phyloP scores from a whole-genome alignment of 1,140 invertebrate species.

The Olivierus martensii region DNA sequence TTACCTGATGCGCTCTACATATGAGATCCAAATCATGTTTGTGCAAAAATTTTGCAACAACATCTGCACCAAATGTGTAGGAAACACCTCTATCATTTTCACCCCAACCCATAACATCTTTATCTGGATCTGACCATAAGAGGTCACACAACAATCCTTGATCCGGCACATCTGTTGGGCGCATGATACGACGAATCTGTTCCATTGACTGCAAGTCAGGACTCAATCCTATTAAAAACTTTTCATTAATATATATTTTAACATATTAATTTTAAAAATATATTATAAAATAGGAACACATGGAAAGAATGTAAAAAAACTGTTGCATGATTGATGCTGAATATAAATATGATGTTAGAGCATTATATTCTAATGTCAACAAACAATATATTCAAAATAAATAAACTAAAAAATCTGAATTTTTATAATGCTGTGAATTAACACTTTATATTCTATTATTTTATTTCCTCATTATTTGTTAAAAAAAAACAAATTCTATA shows the following conservation, averaged over 20 bases:
- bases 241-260: too few relatives aligned
- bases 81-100: conserved; percentile 94
- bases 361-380: too few relatives aligned
- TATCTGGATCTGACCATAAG: conserved; percentile 52
- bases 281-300: too few relatives aligned
- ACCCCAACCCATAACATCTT: conserved; percentile 76
- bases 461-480: too few relatives aligned
- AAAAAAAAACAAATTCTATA: too few relatives aligned
- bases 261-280: not conserved
- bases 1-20: conserved; percentile 87
- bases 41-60: conserved; percentile 86
- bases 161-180: conserved; percentile 51
- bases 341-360: too few relatives aligned
- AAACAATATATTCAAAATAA: too few relatives aligned
- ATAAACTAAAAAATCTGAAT: too few relatives aligned
- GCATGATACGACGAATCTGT: conserved; percentile 48
- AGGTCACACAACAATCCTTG: conserved; percentile 75
- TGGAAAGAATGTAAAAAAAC: too few relatives aligned
- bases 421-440: too few relatives aligned
- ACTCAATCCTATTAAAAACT: conserved; percentile 41
- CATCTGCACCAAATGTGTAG: conserved; percentile 88
- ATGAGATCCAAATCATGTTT: conserved; percentile 92
- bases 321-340: too few relatives aligned
- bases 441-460: too few relatives aligned
- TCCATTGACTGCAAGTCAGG: conserved; percentile 87